Conservation (phyloP, 2,113 vertebrate species). For the Sinocyclocheilus anshuiensis region DNA sequence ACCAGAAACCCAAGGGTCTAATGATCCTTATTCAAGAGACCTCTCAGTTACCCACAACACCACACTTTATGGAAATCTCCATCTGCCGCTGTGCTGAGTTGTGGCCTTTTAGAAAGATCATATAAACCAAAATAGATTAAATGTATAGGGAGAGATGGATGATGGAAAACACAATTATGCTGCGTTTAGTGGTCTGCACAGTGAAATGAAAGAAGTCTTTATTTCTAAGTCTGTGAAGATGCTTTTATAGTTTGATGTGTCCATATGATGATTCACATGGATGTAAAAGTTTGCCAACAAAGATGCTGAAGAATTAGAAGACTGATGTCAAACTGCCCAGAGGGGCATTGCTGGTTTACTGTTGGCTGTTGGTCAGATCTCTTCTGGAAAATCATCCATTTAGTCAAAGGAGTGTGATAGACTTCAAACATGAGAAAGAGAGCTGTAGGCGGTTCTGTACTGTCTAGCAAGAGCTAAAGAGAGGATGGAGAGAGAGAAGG, state of each 20-base stretch:
- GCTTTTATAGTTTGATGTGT: background rate
- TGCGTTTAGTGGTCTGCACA: slow-evolving; percentile 5
- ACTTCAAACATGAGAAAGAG: slow-evolving; percentile 42
- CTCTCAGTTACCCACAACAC: slow-evolving; percentile 7
- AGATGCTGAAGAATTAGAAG: slow-evolving; percentile 21
- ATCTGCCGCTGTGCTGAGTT: background rate
- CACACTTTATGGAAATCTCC: slow-evolving; percentile 26
- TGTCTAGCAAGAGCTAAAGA: slow-evolving; percentile 39
- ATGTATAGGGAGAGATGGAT: slow-evolving; percentile 27
- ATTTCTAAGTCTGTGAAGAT: slow-evolving; percentile 13
- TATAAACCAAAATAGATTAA: slow-evolving; percentile 15
- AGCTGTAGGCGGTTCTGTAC: slow-evolving; percentile 45
- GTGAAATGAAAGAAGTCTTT: slow-evolving; percentile 6
- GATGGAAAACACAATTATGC: slow-evolving; percentile 24
- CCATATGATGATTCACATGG: background rate
- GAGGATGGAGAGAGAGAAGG: background rate
- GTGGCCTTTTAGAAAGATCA: slow-evolving; percentile 19
- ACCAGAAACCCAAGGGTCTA: background rate
- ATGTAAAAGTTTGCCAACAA: slow-evolving; percentile 7
- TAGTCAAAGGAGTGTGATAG: slow-evolving; percentile 41
- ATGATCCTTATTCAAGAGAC: slow-evolving; percentile 23
- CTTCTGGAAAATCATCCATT: slow-evolving; percentile 18
- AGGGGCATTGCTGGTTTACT: background rate
- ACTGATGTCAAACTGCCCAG: background rate
- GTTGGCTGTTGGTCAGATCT: slow-evolving; percentile 32